phyloP scores from a whole-genome alignment of 1,140 invertebrate species.

The Adoxophyes honmai region DNA sequence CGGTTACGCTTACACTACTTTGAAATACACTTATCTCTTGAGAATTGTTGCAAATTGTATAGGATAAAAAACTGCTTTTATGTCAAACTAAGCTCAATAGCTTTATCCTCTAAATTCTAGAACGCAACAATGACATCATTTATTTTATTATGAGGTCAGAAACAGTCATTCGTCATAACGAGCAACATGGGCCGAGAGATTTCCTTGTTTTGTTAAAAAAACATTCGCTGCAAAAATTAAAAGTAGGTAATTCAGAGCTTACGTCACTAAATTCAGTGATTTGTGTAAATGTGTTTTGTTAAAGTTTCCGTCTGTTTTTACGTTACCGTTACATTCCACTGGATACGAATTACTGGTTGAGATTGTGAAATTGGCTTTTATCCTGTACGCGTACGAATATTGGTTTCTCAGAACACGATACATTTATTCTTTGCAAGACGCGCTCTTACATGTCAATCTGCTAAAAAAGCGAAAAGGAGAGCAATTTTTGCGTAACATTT shows the following conservation, averaged over 20 bases:
- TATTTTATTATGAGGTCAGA: slow-evolving; percentile 13
- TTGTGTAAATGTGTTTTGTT: neutral
- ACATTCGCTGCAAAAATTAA: neutral
- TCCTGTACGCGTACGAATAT: neutral
- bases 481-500: too few relatives aligned
- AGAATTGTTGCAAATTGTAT: too few relatives aligned
- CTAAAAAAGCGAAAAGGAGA: too few relatives aligned
- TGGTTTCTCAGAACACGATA: too few relatives aligned
- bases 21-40: too few relatives aligned
- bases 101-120: slow-evolving; percentile 8
- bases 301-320: slow-evolving; percentile 8
- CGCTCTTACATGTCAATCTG: too few relatives aligned
- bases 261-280: slow-evolving; percentile 3
- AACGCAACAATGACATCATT: slow-evolving; percentile 9
- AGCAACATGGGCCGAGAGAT: neutral
- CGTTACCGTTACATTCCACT: neutral
- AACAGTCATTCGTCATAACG: slow-evolving; percentile 15
- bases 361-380: neutral
- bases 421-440: too few relatives aligned
- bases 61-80: too few relatives aligned
- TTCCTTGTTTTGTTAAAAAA: slow-evolving; percentile 14
- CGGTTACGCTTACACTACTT: too few relatives aligned
- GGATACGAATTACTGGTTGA: neutral
- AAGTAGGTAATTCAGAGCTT: neutral
- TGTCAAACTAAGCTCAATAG: neutral